phyloP scores from a whole-genome alignment of 2,888 invertebrate genomes.

The Pharmacophagus antenor region DNA sequence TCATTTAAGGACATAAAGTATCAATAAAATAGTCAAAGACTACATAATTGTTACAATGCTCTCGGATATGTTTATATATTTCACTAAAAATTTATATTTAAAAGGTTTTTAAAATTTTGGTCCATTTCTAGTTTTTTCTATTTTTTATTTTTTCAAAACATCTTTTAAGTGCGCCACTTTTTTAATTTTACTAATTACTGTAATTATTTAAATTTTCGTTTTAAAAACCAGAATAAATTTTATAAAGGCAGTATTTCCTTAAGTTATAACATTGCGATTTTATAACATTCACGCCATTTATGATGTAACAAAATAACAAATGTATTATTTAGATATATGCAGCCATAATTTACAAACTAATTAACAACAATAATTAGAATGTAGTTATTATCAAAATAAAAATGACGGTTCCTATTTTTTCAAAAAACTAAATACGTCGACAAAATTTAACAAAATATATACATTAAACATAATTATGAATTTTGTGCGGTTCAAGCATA shows the following conservation, averaged over 20 bases:
- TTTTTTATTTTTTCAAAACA: slow-evolving; percentile 12
- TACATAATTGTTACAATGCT: slow-evolving; percentile 9
- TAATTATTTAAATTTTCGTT: neutral
- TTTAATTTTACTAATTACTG: neutral
- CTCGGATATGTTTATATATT: slow-evolving; percentile 24
- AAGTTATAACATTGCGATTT: slow-evolving; percentile 8
- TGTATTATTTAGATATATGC: neutral
- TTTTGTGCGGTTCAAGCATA: slow-evolving; percentile 2
- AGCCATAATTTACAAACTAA: slow-evolving; percentile 23
- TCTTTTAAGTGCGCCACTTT: slow-evolving; percentile 1
- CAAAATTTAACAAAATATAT: neutral
- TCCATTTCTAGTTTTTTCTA: slow-evolving; percentile 23
- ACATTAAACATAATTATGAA: neutral
- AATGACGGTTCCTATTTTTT: neutral
- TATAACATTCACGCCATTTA: neutral
- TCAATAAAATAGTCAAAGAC: slow-evolving; percentile 13
- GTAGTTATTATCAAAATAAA: slow-evolving; percentile 4
- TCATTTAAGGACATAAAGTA: neutral
- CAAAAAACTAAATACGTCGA: neutral
- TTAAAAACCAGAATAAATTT: slow-evolving; percentile 16
- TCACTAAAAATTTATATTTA: slow-evolving; percentile 15
- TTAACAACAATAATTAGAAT: slow-evolving; percentile 14
- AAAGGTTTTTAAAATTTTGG: slow-evolving; percentile 26
- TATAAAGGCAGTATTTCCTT: slow-evolving; percentile 28
- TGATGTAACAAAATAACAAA: neutral